Percentiles rank a stretch among this genome's conserved stretches.
These are phyloP conservation scores for Menura novaehollandiae DNA, from an alignment of 2,113 vertebrate species.

Conservation along the genomic window DNA sequence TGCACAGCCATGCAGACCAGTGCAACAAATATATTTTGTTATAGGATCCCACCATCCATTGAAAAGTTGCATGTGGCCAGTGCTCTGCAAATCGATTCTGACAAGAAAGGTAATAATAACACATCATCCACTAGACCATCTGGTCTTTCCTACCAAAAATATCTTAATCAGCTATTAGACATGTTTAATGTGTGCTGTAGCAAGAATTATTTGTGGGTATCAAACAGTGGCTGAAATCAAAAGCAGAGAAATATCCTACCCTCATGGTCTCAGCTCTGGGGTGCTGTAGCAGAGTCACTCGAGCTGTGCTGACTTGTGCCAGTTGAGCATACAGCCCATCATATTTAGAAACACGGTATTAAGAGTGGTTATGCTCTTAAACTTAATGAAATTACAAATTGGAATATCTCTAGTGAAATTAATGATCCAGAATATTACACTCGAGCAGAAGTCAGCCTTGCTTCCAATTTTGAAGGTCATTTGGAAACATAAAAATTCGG, in stretches of 20 bases:
- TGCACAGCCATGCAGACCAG: not conserved
- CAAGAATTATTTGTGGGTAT: constrained; percentile 40
- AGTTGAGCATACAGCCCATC: not conserved
- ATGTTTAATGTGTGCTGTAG: constrained; percentile 23
- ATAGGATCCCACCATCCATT: not conserved
- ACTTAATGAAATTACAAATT: constrained; percentile 77
- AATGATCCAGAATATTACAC: constrained; percentile 77
- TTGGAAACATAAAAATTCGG: constrained; percentile 65
- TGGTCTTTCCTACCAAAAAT: constrained; percentile 12
- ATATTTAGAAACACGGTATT: constrained; percentile 67
- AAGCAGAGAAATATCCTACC: not conserved
- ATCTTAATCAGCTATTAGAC: constrained; percentile 54
- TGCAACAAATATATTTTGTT: not conserved
- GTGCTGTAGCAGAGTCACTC: not conserved
- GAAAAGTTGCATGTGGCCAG: not conserved
- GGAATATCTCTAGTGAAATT: constrained; percentile 72
- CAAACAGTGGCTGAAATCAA: constrained; percentile 38
- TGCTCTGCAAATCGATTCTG: not conserved
- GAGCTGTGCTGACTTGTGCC: not conserved
- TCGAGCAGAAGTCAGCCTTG: constrained; percentile 60
- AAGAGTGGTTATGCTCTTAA: constrained; percentile 66
- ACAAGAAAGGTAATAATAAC: not conserved
- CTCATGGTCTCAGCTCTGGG: not conserved
- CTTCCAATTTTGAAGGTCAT: constrained; percentile 75
- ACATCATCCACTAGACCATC: not conserved